A percentile compares a stretch with the other conserved stretches of the same genome.
Evolutionary conservation across 2,797 vertebrate species (phyloP).

Genomic region (Lepilemur septentrionalis): DNA sequence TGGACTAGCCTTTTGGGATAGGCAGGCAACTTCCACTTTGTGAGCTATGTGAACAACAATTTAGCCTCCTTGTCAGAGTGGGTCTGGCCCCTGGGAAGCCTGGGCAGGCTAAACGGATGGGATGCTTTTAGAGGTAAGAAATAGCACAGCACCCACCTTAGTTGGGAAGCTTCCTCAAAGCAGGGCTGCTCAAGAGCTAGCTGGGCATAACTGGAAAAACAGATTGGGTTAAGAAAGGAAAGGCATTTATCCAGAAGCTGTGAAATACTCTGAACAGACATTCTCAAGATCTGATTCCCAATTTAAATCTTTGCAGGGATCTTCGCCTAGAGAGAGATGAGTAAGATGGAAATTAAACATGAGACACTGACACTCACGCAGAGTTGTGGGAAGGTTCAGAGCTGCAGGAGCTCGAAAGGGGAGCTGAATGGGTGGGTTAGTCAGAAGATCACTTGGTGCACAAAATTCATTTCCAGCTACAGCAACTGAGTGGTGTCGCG

Average conservation of each 20-base stretch:
- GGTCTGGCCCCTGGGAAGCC: conserved; percentile 8
- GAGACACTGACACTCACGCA: conserved; percentile 70
- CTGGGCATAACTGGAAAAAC: conserved; percentile 57
- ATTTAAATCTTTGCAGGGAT: conserved; percentile 76
- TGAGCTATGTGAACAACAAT: background rate
- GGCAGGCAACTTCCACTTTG: background rate
- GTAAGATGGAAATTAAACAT: conserved; percentile 75
- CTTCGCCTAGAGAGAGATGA: conserved; percentile 78
- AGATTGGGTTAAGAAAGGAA: conserved; percentile 75
- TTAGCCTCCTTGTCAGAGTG: background rate
- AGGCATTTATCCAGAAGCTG: conserved; percentile 71
- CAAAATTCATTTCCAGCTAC: conserved; percentile 41
- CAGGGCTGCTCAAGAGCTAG: conserved; percentile 49
- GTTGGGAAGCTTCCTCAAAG: conserved; percentile 54
- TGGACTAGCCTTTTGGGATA: background rate
- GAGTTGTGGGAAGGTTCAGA: conserved; percentile 71
- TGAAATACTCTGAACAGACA: conserved; percentile 73
- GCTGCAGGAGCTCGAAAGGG: conserved; percentile 52
- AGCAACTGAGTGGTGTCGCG: background rate
- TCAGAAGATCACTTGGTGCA: conserved; percentile 69
- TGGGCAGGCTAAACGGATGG: background rate
- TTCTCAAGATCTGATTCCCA: conserved; percentile 75
- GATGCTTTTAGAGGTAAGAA: conserved; percentile 48
- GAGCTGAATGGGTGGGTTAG: conserved; percentile 62
- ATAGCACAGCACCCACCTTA: conserved; percentile 28